phyloP scores from a whole-genome alignment of 2,113 vertebrate genomes.

The Chiloscyllium plagiosum region DNA sequence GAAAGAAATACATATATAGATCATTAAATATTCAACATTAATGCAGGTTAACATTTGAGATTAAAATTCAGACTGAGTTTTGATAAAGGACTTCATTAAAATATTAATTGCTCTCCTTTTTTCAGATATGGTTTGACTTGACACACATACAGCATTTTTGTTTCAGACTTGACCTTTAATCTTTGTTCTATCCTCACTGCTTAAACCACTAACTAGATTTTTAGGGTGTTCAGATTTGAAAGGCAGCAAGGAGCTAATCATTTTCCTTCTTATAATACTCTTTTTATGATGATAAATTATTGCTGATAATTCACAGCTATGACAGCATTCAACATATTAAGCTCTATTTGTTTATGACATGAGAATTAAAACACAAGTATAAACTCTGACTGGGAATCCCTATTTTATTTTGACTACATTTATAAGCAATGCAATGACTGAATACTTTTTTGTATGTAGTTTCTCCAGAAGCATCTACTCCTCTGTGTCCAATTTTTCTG shows the following conservation, averaged over 20 bases:
- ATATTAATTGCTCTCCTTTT: background rate
- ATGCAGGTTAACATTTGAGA: background rate
- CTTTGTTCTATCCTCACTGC: background rate
- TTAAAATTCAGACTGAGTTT: background rate
- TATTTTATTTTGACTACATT: background rate
- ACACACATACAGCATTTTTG: background rate
- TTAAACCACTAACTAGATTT: background rate
- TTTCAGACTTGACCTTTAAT: slow-evolving; percentile 7
- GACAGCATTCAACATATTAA: background rate
- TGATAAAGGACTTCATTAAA: background rate
- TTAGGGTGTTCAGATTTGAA: background rate
- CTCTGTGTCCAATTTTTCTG: slow-evolving; percentile 86
- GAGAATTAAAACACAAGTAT: background rate
- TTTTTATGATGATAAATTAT: background rate
- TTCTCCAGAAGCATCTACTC: slow-evolving; percentile 91
- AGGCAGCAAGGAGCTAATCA: background rate
- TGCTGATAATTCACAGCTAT: background rate
- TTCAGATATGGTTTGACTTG: background rate
- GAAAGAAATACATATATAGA: background rate
- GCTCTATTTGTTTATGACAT: background rate
- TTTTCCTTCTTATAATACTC: background rate
- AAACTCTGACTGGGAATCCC: background rate
- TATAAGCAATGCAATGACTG: background rate
- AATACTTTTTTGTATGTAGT: slow-evolving; percentile 95
- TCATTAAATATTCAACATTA: background rate